These are phyloP conservation scores for Micromys minutus DNA, from an alignment of 2,113 vertebrate species.

Conservation along the genomic window DNA sequence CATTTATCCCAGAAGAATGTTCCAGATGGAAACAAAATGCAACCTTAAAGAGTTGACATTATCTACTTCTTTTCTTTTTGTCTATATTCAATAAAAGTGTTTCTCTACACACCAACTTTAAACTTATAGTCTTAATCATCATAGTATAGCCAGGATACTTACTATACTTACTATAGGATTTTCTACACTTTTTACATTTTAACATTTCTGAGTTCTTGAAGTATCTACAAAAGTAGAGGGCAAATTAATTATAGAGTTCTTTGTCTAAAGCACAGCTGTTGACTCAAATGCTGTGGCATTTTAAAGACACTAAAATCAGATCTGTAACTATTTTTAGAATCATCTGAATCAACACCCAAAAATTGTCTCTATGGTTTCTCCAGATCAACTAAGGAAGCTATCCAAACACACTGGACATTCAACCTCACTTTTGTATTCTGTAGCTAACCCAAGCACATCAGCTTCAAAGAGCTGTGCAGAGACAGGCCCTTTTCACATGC, in stretches of 20 bases:
- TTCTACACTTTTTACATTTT: not conserved
- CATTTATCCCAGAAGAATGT: not conserved
- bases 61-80: not conserved
- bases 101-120: not conserved
- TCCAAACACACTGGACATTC: not conserved
- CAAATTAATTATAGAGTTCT: not conserved
- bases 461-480: not conserved
- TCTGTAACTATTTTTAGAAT: not conserved
- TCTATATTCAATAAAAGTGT: not conserved
- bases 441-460: not conserved
- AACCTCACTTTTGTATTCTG: not conserved
- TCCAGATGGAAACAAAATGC: not conserved
- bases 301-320: not conserved
- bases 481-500: not conserved
- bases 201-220: conserved; percentile 29
- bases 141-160: not conserved
- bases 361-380: not conserved
- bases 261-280: conserved; percentile 44
- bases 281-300: not conserved
- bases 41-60: not conserved
- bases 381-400: not conserved
- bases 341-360: not conserved
- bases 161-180: not conserved
- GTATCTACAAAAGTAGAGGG: not conserved
- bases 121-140: not conserved